These are phyloP conservation scores for Aegotheles bennettii DNA, from an alignment of 2,113 vertebrate species.

Conservation along the genomic window DNA sequence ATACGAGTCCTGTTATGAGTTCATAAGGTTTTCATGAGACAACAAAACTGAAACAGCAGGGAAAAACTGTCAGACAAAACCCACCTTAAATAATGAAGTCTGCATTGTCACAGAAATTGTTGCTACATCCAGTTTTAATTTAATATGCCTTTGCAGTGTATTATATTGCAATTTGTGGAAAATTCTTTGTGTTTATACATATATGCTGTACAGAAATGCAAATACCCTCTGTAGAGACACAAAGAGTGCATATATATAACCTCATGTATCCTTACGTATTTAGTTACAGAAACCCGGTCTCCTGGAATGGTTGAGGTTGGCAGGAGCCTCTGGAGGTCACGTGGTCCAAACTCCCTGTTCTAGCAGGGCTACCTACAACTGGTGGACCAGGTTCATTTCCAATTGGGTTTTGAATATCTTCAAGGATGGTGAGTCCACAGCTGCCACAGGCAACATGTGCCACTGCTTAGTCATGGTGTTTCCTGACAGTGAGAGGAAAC, in stretches of 20 bases:
- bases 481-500: not conserved
- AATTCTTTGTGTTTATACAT: not conserved
- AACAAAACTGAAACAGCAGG: not conserved
- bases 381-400: not conserved
- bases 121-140: not conserved
- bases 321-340: not conserved
- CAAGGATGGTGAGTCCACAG: not conserved
- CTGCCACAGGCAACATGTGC: too few relatives aligned
- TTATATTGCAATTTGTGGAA: not conserved
- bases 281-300: not conserved
- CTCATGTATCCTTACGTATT: accelerated
- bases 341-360: not conserved
- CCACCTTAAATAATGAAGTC: not conserved
- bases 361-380: not conserved
- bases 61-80: not conserved
- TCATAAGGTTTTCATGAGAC: not conserved
- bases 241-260: not conserved
- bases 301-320: not conserved
- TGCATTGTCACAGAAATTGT: not conserved
- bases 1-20: not conserved
- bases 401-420: not conserved
- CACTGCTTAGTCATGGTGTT: too few relatives aligned
- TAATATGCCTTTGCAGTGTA: not conserved
- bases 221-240: not conserved
- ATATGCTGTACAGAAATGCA: not conserved